Base-by-base conservation (phyloP, 2,888 invertebrate genomes). In the Eupithecia abbreviata region DNA sequence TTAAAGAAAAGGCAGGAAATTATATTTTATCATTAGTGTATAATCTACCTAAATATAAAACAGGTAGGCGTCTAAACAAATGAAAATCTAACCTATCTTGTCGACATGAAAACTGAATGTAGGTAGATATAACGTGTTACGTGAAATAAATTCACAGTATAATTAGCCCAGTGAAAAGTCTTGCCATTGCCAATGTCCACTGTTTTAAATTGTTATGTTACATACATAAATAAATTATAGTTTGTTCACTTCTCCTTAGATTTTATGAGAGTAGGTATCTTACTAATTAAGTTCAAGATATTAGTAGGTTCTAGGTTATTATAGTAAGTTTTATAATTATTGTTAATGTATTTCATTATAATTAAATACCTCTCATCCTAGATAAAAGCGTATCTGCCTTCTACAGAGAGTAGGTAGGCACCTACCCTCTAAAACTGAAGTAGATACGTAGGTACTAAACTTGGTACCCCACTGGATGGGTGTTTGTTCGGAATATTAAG, bases 401-500 rank as follows among this genome's bases (percentile, higher is more conserved):
- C 30, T 30, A 30, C 30, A 30, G 30, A 30, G 30, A 1, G 30
- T 30, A 30, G 30, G 30, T 30, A 30, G 30, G 30, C 30, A 30
- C 7, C 55, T 58, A 58, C 9, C n/a, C n/a, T 58, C 18, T 58
- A 3, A 18, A 58, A 58, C 55, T 58, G 18, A 58, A 58, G 55
- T 58, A 58, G 62, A 30, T 62, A 62, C 18, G 18, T 58, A 58
- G 58, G 58, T 58, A 58, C n/a, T 55, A 55, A 55, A 55, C 55
- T 62, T 62, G 30, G 62, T 62, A 30, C 30, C 18, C 62, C 18
- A 62, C 62, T 62, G 30, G 30, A 62, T 58, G 62, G 30, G 10
- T 30, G 62, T 62, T 62, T 4, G 62, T 62, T 30, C 30, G 62
- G 18, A 62, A 62, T 30, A 62, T 15, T 51, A 3, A 30, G 62